A percentile compares a stretch with the other conserved stretches of the same genome.
Evolutionary conservation across 2,113 vertebrate genomes (phyloP).

Genomic region (Psittacara wagleri): DNA sequence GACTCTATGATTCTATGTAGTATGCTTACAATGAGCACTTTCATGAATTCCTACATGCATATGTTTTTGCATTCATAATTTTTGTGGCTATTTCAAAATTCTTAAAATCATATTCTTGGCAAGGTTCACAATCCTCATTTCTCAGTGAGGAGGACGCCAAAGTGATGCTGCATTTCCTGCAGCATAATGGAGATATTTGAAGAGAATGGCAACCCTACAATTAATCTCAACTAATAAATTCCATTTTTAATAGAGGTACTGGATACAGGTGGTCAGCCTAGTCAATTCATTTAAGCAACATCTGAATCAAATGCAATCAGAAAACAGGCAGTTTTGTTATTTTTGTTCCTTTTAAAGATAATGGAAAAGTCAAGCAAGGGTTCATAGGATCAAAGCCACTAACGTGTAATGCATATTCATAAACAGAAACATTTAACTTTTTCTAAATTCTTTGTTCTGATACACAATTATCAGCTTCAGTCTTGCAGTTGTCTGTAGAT

Average conservation of each 20-base stretch:
- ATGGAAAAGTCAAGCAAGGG: not conserved
- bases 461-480: not conserved
- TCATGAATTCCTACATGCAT: not conserved
- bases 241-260: not conserved
- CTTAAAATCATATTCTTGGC: not conserved
- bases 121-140: not conserved
- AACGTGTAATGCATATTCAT: not conserved
- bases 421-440: not conserved
- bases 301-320: not conserved
- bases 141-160: not conserved
- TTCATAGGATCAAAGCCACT: not conserved
- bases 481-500: not conserved
- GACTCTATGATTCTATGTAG: not conserved
- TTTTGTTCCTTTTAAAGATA: not conserved
- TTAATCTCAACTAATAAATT: not conserved
- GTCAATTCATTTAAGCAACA: not conserved
- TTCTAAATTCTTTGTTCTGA: not conserved
- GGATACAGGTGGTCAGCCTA: not conserved
- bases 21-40: not conserved
- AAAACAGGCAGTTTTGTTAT: not conserved
- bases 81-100: not conserved
- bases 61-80: not conserved
- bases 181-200: not conserved
- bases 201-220: not conserved
- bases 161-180: not conserved